Percentiles rank a stretch among this genome's conserved stretches.
These are phyloP conservation scores for Rhopilema esculentum DNA, from an alignment of 30 jellyfish, hydroid and myxozoan species.

Conservation along the genomic window DNA sequence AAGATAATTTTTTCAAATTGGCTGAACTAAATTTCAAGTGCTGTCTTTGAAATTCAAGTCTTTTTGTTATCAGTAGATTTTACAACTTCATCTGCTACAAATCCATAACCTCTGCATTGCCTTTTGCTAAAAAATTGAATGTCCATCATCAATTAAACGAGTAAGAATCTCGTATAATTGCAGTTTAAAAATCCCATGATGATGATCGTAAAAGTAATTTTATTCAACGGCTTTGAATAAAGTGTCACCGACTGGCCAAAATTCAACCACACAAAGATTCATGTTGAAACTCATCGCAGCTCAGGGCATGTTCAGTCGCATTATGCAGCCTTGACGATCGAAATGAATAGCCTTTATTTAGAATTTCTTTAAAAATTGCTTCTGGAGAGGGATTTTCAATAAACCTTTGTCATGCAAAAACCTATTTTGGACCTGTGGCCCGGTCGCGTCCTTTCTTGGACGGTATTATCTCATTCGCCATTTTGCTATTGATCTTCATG, in stretches of 20 bases:
- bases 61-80: too few relatives aligned
- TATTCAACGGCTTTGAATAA: background rate
- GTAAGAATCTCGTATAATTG: too few relatives aligned
- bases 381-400: background rate
- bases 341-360: background rate
- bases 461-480: background rate
- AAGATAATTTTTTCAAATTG: too few relatives aligned
- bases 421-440: constrained; percentile 17
- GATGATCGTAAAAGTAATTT: background rate
- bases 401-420: background rate
- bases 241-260: background rate
- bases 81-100: too few relatives aligned
- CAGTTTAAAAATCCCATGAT: background rate
- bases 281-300: background rate
- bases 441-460: constrained; percentile 64
- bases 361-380: background rate
- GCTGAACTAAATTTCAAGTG: too few relatives aligned
- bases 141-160: too few relatives aligned
- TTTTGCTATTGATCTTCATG: constrained; percentile 36
- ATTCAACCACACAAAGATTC: background rate
- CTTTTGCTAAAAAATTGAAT: too few relatives aligned
- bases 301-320: background rate
- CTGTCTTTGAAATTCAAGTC: too few relatives aligned
- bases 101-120: too few relatives aligned
- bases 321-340: background rate